These are phyloP conservation scores for Aporophyla lueneburgensis DNA, from an alignment of 2,888 invertebrate species.

Conservation along the genomic window DNA sequence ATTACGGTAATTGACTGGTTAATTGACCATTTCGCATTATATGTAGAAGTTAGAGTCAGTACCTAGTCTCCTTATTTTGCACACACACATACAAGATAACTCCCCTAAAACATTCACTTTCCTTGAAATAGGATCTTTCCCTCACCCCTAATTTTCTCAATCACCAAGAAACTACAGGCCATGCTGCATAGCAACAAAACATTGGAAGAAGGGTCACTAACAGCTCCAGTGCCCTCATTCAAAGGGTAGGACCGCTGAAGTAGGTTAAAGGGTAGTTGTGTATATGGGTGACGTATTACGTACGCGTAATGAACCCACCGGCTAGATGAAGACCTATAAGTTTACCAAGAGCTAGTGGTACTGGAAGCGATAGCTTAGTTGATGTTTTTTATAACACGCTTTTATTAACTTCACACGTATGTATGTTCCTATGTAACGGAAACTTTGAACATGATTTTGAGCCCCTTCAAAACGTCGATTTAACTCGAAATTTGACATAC, in stretches of 20 bases:
- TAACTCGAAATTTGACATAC: no score
- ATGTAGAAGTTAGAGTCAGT: neutral
- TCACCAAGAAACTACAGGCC: neutral
- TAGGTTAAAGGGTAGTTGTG: slow-evolving; percentile 50
- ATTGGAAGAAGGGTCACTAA: slow-evolving; percentile 34
- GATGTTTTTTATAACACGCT: neutral
- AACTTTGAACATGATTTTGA: no score
- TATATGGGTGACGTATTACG: slow-evolving; percentile 55
- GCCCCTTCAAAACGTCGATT: no score
- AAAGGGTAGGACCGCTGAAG: slow-evolving; percentile 39
- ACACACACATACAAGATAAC: neutral
- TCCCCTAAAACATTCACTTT: neutral
- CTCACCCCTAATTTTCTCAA: slow-evolving; percentile 28
- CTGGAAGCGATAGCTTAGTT: slow-evolving; percentile 28
- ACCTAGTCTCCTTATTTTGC: no score
- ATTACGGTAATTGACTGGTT: no score
- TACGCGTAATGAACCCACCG: slow-evolving; percentile 66
- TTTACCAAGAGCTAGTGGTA: neutral
- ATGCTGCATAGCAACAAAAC: slow-evolving; percentile 21
- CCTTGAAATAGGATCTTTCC: neutral
- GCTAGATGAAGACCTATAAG: slow-evolving; percentile 63
- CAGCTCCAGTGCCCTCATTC: slow-evolving; percentile 38
- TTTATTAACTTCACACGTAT: no score
- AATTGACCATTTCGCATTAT: neutral
- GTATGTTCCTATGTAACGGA: no score